Evolutionary conservation across 2,113 vertebrate genomes (phyloP).

Genomic region (Clupea harengus): DNA sequence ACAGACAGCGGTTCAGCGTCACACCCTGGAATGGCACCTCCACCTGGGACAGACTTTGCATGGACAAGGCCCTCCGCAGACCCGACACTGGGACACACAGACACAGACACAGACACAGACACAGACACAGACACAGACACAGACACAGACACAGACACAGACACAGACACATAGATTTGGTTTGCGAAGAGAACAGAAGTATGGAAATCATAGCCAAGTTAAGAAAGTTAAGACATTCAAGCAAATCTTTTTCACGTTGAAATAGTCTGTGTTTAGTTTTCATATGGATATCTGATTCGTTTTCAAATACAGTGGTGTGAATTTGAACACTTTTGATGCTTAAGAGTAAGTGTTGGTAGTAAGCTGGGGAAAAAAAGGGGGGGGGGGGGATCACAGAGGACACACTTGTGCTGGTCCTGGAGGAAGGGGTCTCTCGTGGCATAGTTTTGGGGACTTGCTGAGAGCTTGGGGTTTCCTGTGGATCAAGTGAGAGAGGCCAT

Average conservation of each 20-base stretch:
- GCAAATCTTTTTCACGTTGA: neutral
- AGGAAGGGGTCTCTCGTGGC: conserved; percentile 42
- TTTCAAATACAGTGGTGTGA: neutral
- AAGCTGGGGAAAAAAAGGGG: too few relatives aligned
- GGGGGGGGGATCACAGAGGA: neutral
- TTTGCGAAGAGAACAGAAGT: neutral
- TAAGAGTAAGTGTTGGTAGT: too few relatives aligned
- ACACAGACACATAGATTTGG: too few relatives aligned
- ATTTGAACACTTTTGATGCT: neutral
- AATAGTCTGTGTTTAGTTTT: too few relatives aligned
- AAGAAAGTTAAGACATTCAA: neutral
- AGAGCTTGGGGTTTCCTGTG: conserved; percentile 55
- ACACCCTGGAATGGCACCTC: conserved; percentile 81
- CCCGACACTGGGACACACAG: conserved; percentile 45
- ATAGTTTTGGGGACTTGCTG: conserved; percentile 53
- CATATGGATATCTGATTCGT: too few relatives aligned
- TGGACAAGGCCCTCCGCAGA: conserved; percentile 52
- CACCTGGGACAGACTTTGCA: conserved; percentile 54
- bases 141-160: neutral
- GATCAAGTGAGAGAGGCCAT: neutral
- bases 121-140: neutral
- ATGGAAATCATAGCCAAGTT: neutral
- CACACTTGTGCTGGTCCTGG: conserved; percentile 51
- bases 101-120: neutral
- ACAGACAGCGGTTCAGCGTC: conserved; percentile 88